These are phyloP conservation scores for Ochropacha duplaris DNA, from an alignment of 2,888 invertebrate species.

Conservation along the genomic window DNA sequence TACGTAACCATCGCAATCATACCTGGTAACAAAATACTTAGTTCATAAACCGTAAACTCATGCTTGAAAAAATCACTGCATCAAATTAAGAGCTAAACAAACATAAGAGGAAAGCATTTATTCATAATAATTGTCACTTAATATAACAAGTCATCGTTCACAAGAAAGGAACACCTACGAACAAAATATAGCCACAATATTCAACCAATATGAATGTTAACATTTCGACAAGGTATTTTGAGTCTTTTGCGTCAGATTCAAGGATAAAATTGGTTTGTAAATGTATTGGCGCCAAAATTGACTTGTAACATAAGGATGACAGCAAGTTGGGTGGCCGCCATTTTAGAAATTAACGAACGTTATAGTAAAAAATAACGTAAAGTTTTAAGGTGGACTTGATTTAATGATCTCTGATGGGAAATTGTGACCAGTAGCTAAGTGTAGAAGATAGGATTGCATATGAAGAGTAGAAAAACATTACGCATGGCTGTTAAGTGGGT, in stretches of 20 bases:
- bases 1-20: too few species aligned
- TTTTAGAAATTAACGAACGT: slow-evolving; percentile 43
- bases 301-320: slow-evolving; percentile 70
- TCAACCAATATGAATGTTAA: slow-evolving; percentile 24
- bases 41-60: slow-evolving; percentile 31
- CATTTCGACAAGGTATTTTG: slow-evolving; percentile 10
- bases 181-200: slow-evolving; percentile 21
- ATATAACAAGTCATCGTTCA: slow-evolving; percentile 73
- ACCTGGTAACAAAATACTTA: neutral
- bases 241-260: slow-evolving; percentile 11
- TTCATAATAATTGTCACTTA: slow-evolving; percentile 73
- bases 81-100: slow-evolving; percentile 80
- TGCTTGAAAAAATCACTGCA: slow-evolving; percentile 60
- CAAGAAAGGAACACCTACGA: slow-evolving; percentile 78
- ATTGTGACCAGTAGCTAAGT: slow-evolving; percentile 26
- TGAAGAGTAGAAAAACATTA: slow-evolving; percentile 45
- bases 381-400: slow-evolving; percentile 1
- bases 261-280: slow-evolving; percentile 18
- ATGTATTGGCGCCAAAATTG: slow-evolving; percentile 73
- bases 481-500: slow-evolving; percentile 59
- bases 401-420: slow-evolving; percentile 10
- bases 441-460: slow-evolving; percentile 27
- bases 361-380: slow-evolving; percentile 13
- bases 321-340: slow-evolving; percentile 71
- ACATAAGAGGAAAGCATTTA: slow-evolving; percentile 69